These are phyloP conservation scores for Betta splendens DNA, from an alignment of 2,797 vertebrate genomes.

Conservation along the genomic window DNA sequence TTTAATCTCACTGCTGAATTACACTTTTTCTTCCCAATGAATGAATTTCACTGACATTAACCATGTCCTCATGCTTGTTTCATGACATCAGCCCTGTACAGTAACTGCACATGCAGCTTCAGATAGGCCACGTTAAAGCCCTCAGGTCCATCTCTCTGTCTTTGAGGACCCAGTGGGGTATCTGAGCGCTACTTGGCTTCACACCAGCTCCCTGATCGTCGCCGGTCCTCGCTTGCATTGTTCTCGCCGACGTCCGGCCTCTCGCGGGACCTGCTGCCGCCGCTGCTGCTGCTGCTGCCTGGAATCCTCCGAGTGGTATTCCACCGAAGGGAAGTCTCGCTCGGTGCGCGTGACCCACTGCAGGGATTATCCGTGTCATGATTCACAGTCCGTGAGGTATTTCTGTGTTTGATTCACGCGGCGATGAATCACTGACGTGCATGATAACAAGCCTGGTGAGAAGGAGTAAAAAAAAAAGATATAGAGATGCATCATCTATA, in stretches of 20 bases:
- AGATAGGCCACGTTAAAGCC: no score
- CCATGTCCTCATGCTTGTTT: no score
- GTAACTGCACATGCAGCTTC: not conserved
- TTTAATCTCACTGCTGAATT: no score
- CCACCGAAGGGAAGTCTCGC: not conserved
- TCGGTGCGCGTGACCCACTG: no score
- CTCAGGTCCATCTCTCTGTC: conserved; percentile 18
- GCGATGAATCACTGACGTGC: conserved; percentile 28
- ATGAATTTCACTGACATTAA: no score
- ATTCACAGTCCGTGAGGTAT: conserved; percentile 19
- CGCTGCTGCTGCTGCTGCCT: no score
- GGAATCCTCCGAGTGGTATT: conserved; percentile 12
- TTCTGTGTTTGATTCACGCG: conserved; percentile 11
- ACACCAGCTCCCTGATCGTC: conserved; percentile 42
- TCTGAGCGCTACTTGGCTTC: conserved; percentile 35
- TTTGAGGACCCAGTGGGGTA: conserved; percentile 17
- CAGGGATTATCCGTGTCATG: conserved; percentile 9
- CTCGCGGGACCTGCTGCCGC: not conserved
- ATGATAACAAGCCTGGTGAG: conserved; percentile 14
- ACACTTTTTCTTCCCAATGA: no score
- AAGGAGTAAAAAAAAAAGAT: no score
- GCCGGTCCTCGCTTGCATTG: conserved; percentile 24
- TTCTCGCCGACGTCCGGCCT: conserved; percentile 26
- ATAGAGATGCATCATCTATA: not conserved
- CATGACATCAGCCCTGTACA: no score